phyloP scores from a whole-genome alignment of 2,797 vertebrate genomes.

The Gephyroberyx darwinii region DNA sequence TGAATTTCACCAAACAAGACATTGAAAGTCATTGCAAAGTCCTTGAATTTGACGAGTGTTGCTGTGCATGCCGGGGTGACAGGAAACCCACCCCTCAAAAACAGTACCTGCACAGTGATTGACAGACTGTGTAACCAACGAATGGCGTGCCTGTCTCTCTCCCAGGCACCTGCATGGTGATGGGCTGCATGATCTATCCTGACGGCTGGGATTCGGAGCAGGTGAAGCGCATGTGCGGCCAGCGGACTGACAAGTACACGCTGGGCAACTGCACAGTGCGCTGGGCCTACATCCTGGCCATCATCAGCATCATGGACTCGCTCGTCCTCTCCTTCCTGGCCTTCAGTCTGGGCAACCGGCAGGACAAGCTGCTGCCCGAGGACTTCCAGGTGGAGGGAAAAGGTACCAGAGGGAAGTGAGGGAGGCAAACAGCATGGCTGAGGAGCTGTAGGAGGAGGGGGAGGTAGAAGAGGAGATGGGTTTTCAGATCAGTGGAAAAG shows the following conservation, averaged over 20 bases:
- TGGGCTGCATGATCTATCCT: slow-evolving; percentile 97
- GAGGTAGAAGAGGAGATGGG: neutral
- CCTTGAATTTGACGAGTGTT: too few species aligned
- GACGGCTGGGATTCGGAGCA: slow-evolving; percentile 96
- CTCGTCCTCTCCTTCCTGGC: slow-evolving; percentile 93
- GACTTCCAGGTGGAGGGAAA: slow-evolving; percentile 92
- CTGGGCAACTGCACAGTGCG: slow-evolving; percentile 96
- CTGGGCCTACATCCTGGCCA: slow-evolving; percentile 98
- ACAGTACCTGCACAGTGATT: too few species aligned
- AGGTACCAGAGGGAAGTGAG: slow-evolving; percentile 76
- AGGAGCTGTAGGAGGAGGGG: neutral
- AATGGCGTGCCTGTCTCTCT: neutral
- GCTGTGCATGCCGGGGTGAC: too few species aligned
- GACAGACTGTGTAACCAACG: neutral
- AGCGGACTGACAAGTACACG: slow-evolving; percentile 94
- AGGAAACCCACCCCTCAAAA: too few species aligned
- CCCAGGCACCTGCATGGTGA: slow-evolving; percentile 91
- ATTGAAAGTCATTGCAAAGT: too few species aligned
- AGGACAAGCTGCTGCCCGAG: slow-evolving; percentile 94
- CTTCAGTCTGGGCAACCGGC: slow-evolving; percentile 92
- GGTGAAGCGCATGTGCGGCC: slow-evolving; percentile 94
- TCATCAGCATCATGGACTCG: slow-evolving; percentile 96
- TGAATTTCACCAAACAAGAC: too few species aligned
- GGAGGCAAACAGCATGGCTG: too few species aligned
- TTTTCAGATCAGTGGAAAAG: too few species aligned